Percentiles rank a stretch among this genome's conserved stretches.
Conservation (phyloP, 2,797 vertebrate species). For the Poecilia gillii region DNA sequence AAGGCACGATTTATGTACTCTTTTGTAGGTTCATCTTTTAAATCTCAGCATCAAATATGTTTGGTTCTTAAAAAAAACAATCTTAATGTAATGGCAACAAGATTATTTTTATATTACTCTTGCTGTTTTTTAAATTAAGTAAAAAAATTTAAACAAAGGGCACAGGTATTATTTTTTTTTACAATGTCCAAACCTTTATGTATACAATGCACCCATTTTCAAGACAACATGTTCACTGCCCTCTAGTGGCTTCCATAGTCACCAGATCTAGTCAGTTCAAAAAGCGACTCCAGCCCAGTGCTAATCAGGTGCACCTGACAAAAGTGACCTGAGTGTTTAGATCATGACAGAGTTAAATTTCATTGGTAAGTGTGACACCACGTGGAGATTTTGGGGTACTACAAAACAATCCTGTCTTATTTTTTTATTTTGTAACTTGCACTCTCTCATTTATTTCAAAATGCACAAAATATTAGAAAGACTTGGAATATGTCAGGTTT, state of each 20-base stretch:
- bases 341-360: not conserved
- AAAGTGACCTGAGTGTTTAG: not conserved
- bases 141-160: not conserved
- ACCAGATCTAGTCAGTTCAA: not conserved
- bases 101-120: not conserved
- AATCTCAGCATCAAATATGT: not conserved
- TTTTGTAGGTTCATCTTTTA: not conserved
- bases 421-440: not conserved
- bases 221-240: not conserved
- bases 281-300: not conserved
- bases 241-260: not conserved
- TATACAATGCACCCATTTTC: not conserved
- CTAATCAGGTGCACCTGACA: not conserved
- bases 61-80: not conserved
- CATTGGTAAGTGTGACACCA: constrained; percentile 42
- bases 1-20: not conserved
- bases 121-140: not conserved
- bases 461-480: not conserved
- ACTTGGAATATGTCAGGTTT: not conserved
- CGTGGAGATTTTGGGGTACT: constrained; percentile 46
- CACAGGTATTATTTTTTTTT: too few relatives aligned
- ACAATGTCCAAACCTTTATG: not conserved
- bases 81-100: not conserved
- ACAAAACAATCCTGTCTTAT: not conserved
- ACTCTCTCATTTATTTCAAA: not conserved